Evolutionary conservation across 2,888 invertebrate genomes (phyloP).

Genomic region (Xylota sylvarum): DNA sequence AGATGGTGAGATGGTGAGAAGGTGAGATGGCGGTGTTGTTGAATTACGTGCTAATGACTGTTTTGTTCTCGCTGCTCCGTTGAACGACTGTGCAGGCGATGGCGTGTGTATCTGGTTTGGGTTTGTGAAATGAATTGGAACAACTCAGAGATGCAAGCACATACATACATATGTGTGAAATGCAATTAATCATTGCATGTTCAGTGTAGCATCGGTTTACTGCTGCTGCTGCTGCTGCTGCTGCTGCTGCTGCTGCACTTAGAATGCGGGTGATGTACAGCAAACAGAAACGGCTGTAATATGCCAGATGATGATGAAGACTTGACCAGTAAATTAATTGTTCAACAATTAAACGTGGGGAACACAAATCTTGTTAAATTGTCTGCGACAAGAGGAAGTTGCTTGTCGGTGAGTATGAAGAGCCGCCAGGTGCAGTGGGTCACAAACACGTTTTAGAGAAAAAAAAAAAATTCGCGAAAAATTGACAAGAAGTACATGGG

Average conservation of each 20-base stretch:
- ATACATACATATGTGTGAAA: slow-evolving; percentile 74
- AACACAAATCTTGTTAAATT: slow-evolving; percentile 53
- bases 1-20: slow-evolving; percentile 43
- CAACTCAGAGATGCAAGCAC: slow-evolving; percentile 53
- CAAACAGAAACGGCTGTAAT: not conserved
- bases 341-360: slow-evolving; percentile 59
- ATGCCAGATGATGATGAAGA: slow-evolving; percentile 40
- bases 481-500: not conserved
- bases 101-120: slow-evolving; percentile 68
- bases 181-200: slow-evolving; percentile 75
- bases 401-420: slow-evolving; percentile 14
- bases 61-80: slow-evolving; percentile 60
- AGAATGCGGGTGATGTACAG: slow-evolving; percentile 60
- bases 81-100: slow-evolving; percentile 56
- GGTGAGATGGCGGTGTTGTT: slow-evolving; percentile 64
- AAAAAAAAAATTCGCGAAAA: not conserved
- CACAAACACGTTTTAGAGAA: not conserved
- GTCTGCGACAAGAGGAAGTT: slow-evolving; percentile 45
- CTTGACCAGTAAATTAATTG: slow-evolving; percentile 70
- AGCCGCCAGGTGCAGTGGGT: slow-evolving; percentile 16
- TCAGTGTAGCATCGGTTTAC: slow-evolving; percentile 60
- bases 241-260: slow-evolving; percentile 40
- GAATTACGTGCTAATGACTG: slow-evolving; percentile 75
- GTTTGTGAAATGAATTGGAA: slow-evolving; percentile 76
- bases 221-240: slow-evolving; percentile 30